Evolutionary conservation across 2,113 vertebrate genomes (phyloP).

Genomic region (Nothobranchius kuhntae): DNA sequence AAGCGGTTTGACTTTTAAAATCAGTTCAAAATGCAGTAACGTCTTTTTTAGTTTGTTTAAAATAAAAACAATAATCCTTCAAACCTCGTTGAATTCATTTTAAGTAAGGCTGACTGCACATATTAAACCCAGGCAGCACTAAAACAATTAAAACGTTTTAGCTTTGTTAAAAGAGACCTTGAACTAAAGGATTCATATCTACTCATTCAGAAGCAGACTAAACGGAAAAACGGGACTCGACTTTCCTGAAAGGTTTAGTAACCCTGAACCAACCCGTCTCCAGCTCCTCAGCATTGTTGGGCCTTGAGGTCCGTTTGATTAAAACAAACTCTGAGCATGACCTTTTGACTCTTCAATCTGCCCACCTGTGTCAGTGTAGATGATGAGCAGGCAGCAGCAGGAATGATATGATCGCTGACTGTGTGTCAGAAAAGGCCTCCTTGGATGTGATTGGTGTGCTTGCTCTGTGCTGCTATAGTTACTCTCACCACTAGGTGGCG

Average conservation of each 20-base stretch:
- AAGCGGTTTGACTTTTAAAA: neutral
- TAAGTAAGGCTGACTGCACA: neutral
- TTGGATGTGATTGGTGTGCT: constrained; percentile 64
- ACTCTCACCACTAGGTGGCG: constrained; percentile 59
- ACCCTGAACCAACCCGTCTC: constrained; percentile 1
- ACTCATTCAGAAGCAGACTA: too few relatives aligned
- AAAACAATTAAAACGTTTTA: neutral
- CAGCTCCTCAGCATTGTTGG: constrained; percentile 15
- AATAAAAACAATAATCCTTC: neutral
- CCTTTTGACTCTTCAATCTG: constrained; percentile 25
- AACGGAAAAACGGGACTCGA: constrained; percentile 44
- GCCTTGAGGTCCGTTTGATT: constrained; percentile 19
- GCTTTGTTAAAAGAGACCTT: neutral
- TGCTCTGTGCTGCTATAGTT: constrained; percentile 40
- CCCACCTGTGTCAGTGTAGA: constrained; percentile 28
- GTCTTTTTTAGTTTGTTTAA: neutral
- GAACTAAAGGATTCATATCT: neutral
- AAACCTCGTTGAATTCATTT: neutral
- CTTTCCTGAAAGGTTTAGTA: neutral
- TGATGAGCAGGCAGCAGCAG: constrained; percentile 30
- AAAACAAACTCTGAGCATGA: constrained; percentile 42
- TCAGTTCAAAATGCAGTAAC: neutral
- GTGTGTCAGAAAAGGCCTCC: constrained; percentile 65
- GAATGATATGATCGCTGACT: constrained; percentile 51
- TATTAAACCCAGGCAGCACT: neutral